Base-by-base conservation (phyloP, 1,140 invertebrate species). In the Drosophila eugracilis region DNA sequence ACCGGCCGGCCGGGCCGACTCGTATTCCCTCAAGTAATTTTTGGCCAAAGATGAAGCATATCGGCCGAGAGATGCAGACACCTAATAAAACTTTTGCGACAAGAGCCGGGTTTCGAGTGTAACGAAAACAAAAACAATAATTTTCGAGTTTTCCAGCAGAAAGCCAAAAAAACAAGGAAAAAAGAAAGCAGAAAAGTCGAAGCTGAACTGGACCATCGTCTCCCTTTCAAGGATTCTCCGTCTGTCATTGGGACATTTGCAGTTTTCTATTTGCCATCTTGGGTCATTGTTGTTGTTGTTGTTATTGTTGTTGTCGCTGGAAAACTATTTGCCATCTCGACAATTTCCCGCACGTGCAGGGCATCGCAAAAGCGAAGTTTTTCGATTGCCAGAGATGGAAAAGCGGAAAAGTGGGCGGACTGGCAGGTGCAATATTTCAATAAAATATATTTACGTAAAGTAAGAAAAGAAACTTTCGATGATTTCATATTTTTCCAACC, bases 71-170 rank as follows among this genome's bases (percentile, higher is more conserved):
- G 72, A 75, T 88, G 83, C 83, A 88, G 84, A 88, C 83, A 88
- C 84, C 83, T 88, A 88, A 88, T 88, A 89, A 88, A 88, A 88
- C 78, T 88, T 86, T 86, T 88, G 59, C 83, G 78, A 83, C 75
- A 88, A 88, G 78, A 45, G 78, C 72, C 39, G 69, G 65, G 58
- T 58, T 76, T 88, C 63, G 60, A 86, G 81, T 86, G 84, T 78
- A 78, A 89, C 83, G 74, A 88, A 88, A 88, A 88, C 78, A 88
- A 89, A 86, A 86, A 88, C 78, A 86, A 88, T 88, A 85, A 83
- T 89, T 88, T 88, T 78, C 44, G 58, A 83, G 75, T 88, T 67
- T 47, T 50, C 42, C 21, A 34, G 3, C 37, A 26, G n/a, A 45
- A 15, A 26, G n/a, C 42, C 24, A 17, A 34, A n/a, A 15, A 12